Conservation (phyloP, 1,140 invertebrate genomes). For the Habropoda laboriosa region DNA sequence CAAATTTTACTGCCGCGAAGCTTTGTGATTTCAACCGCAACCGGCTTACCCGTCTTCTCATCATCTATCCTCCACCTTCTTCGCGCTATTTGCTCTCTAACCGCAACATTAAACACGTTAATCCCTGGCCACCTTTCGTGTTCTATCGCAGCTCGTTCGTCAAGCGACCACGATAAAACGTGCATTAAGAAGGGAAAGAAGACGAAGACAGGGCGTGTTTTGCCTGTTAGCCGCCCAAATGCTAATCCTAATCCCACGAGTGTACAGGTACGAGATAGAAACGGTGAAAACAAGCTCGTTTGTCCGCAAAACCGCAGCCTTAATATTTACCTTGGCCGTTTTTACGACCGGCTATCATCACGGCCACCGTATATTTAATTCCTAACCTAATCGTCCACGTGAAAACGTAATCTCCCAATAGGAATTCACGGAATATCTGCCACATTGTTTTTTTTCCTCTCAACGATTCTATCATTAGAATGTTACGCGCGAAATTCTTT, state of each 20-base stretch:
- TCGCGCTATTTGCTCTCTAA: conserved; percentile 60
- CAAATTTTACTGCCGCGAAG: conserved; percentile 9
- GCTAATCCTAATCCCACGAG: conserved; percentile 40
- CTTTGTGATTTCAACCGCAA: conserved; percentile 51
- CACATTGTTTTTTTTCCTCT: too few relatives aligned
- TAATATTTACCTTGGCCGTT: conserved; percentile 51
- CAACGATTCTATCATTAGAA: background rate
- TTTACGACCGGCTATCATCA: conserved; percentile 25
- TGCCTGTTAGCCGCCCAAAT: background rate
- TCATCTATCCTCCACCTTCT: conserved; percentile 31
- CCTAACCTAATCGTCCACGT: background rate
- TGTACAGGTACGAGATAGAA: conserved; percentile 39
- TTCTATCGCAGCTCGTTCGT: conserved; percentile 49
- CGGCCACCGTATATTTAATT: conserved; percentile 45
- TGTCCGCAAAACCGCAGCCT: conserved; percentile 50
- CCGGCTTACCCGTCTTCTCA: conserved; percentile 30
- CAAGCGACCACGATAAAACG: conserved; percentile 37
- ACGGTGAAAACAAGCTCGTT: conserved; percentile 41
- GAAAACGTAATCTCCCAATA: background rate
- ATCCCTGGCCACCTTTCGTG: conserved; percentile 49
- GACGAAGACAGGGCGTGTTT: conserved; percentile 20
- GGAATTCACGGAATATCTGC: background rate
- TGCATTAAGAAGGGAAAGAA: conserved; percentile 51
- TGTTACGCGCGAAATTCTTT: too few relatives aligned
- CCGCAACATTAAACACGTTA: conserved; percentile 71